Evolutionary conservation across 1,140 invertebrate genomes (phyloP).

Genomic region (Ruditapes philippinarum): DNA sequence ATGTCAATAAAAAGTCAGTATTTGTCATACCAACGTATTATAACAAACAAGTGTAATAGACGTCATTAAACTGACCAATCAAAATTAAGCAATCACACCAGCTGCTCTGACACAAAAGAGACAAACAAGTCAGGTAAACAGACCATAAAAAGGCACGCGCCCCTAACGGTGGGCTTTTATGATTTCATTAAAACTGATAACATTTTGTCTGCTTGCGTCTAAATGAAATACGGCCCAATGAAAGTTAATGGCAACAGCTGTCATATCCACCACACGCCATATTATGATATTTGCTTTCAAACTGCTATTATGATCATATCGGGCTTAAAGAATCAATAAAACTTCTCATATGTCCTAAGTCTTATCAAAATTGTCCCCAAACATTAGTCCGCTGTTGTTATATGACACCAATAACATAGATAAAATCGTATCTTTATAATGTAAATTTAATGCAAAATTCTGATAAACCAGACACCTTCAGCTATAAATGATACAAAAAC

Average conservation of each 20-base stretch:
- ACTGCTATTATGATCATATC: not conserved
- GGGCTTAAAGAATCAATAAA: not conserved
- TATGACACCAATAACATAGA: not conserved
- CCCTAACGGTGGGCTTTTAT: not conserved
- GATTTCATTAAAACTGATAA: not conserved
- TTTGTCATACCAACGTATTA: slow-evolving; percentile 8
- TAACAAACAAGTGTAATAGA: not conserved
- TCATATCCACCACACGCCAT: not conserved
- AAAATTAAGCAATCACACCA: not conserved
- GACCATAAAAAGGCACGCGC: slow-evolving; percentile 23
- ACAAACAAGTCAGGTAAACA: not conserved
- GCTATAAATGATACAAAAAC: no score
- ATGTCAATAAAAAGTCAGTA: slow-evolving; percentile 2
- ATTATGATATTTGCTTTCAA: slow-evolving; percentile 16
- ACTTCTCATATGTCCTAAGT: not conserved
- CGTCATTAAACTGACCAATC: not conserved
- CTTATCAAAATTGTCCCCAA: not conserved
- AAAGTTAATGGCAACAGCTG: slow-evolving; percentile 5
- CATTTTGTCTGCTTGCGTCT: not conserved
- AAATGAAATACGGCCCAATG: not conserved
- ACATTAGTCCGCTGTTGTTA: not conserved
- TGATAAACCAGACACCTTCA: no score
- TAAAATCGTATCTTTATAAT: not conserved
- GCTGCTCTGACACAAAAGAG: not conserved
- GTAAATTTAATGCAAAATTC: not conserved